Evolutionary conservation across 2,797 vertebrate genomes (phyloP), one percentile per base, ranked within the genome.

Genomic region (Sebastolobus altivelis): DNA sequence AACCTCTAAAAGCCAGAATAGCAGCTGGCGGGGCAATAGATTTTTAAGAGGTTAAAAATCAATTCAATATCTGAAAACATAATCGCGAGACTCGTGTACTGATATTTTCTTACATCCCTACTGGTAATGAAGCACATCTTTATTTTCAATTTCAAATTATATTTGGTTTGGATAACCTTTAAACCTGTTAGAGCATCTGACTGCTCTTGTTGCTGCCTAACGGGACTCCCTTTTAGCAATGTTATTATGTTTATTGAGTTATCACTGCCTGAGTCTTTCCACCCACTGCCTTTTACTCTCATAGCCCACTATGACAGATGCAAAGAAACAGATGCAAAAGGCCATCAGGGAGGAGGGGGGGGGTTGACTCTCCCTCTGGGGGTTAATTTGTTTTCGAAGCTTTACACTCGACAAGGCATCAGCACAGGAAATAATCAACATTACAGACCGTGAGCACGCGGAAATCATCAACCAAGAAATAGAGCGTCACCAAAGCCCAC

Each of bases 371-470:
- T 58, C 31, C 75, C 75, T 79, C 22, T 61, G 72, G 76, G 74
- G 72, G 78, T 61, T 79, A 49, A 88, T 87, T 85, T 86, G 79
- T 81, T 87, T 49, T 78, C 16, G 31, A 84, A 62, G 72, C 66
- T 84, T 88, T 73, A 76, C 52, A 87, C 72, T 83, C 20, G 3
- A 81, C 68, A 52, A 77, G 55, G 58, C 81, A 77, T 65, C 43
- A 65, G 43, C 35, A 49, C 65, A 81, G 83, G 75, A 85, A 86
- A 83, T 72, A 81, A 89, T 79, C 63, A 77, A 43, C 79, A 80
- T 63, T 49, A 77, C 40, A 83, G 72, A 73, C 29, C 67, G 65
- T 16, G 63, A 77, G 65, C 72, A 81, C n/a, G 67, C 27, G 55
- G n/a, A 74, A 61, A 82, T 71, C 70, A 81, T 86, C 66, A 59